Conservation (phyloP, 2,888 invertebrate species). For the Drosophila macrospina region DNA sequence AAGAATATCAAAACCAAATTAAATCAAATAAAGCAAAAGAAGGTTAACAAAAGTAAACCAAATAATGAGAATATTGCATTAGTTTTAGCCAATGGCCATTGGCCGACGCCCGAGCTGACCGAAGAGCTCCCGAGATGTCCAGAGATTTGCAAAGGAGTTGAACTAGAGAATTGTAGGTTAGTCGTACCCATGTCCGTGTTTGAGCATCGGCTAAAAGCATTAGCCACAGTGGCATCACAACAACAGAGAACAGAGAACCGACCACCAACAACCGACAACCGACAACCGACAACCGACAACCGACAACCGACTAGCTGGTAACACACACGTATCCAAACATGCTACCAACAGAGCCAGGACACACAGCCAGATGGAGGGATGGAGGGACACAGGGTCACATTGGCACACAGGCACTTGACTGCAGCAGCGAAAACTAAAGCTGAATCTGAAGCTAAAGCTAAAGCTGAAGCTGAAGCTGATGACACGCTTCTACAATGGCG, state of each 20-base stretch:
- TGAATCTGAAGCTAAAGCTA: not conserved
- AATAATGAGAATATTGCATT: slow-evolving; percentile 82
- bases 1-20: slow-evolving; percentile 77
- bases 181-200: slow-evolving; percentile 35
- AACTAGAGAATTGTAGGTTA: slow-evolving; percentile 5
- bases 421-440: slow-evolving; percentile 46
- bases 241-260: slow-evolving; percentile 54
- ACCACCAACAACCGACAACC: slow-evolving; percentile 59
- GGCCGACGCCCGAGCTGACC: slow-evolving; percentile 15
- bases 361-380: slow-evolving; percentile 10
- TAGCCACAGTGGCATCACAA: slow-evolving; percentile 75
- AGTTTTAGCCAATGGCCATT: slow-evolving; percentile 59
- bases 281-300: slow-evolving; percentile 50
- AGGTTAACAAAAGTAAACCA: slow-evolving; percentile 62
- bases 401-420: slow-evolving; percentile 64
- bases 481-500: slow-evolving; percentile 77
- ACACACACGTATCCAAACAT: slow-evolving; percentile 59
- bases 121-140: not conserved
- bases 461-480: slow-evolving; percentile 46
- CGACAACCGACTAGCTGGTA: slow-evolving; percentile 59
- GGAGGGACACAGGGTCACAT: not conserved
- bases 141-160: not conserved
- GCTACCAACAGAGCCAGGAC: slow-evolving; percentile 13
- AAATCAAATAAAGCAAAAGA: slow-evolving; percentile 66
- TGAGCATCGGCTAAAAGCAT: slow-evolving; percentile 76